These are phyloP conservation scores for Triplophysa tibetana DNA, from an alignment of 2,113 vertebrate species.

Conservation along the genomic window DNA sequence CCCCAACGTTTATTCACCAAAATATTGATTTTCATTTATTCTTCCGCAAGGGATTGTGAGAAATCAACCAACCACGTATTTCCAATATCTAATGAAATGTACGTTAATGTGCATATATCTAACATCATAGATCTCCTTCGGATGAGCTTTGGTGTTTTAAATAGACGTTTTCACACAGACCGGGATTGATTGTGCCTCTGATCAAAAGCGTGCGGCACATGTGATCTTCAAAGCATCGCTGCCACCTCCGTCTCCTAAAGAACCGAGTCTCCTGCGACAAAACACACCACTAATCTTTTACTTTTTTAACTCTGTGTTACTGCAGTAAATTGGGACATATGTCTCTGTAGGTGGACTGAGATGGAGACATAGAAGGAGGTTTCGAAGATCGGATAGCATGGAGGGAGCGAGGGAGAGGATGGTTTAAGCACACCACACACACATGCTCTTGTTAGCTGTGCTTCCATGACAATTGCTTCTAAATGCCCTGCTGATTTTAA, in stretches of 20 bases:
- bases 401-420: background rate
- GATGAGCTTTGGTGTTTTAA: background rate
- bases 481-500: conserved; percentile 23
- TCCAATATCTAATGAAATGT: background rate
- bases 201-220: conserved; percentile 20
- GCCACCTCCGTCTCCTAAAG: background rate
- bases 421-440: background rate
- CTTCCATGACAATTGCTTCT: conserved; percentile 5
- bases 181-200: conserved; percentile 15
- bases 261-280: background rate
- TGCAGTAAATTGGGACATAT: background rate
- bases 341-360: background rate
- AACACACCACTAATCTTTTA: background rate
- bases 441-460: background rate
- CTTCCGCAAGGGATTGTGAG: background rate
- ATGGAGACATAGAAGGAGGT: conserved; percentile 1
- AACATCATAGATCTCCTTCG: background rate
- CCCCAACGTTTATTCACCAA: background rate
- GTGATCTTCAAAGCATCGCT: conserved; percentile 24
- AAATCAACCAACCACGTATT: background rate
- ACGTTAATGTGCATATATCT: background rate
- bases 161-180: background rate
- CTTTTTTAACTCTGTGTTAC: conserved; percentile 17
- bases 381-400: background rate
- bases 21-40: too few species aligned